A percentile compares a stretch with the other conserved stretches of the same genome.
Conservation (phyloP, 1,140 invertebrate species). For the Protaetia brevitarsis region DNA sequence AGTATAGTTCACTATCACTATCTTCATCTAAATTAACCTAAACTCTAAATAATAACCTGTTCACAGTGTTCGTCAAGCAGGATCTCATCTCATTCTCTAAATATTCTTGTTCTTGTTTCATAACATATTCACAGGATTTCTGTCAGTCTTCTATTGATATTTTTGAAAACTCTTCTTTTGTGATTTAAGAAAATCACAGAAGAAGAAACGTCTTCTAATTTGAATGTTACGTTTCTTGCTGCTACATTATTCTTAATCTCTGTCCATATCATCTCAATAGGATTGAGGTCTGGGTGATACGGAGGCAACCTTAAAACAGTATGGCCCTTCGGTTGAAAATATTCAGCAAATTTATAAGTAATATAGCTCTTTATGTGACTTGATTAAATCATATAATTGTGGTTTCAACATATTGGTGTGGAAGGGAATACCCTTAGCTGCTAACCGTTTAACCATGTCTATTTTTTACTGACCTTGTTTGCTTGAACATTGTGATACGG, state of each 20-base stretch:
- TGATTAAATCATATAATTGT: conserved; percentile 8
- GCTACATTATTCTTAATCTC: conserved; percentile 27
- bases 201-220: not conserved
- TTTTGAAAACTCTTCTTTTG: conserved; percentile 1
- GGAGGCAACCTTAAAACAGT: conserved; percentile 40
- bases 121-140: not conserved
- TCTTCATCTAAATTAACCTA: no score
- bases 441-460: conserved; percentile 31
- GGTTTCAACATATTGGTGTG: not conserved
- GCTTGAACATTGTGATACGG: conserved; percentile 34
- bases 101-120: not conserved
- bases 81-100: no score
- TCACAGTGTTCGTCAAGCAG: no score
- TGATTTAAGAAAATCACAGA: no score
- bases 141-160: not conserved
- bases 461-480: not conserved
- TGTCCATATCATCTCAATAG: conserved; percentile 36
- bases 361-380: conserved; percentile 12
- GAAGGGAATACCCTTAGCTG: conserved; percentile 27
- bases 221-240: conserved; percentile 4
- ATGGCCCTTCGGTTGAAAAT: conserved; percentile 28
- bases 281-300: conserved; percentile 24
- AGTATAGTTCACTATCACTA: no score
- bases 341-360: conserved; percentile 35
- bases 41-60: no score